Conservation (phyloP, 30 jellyfish, hydroid and myxozoan species). For the Pelagia noctiluca region DNA sequence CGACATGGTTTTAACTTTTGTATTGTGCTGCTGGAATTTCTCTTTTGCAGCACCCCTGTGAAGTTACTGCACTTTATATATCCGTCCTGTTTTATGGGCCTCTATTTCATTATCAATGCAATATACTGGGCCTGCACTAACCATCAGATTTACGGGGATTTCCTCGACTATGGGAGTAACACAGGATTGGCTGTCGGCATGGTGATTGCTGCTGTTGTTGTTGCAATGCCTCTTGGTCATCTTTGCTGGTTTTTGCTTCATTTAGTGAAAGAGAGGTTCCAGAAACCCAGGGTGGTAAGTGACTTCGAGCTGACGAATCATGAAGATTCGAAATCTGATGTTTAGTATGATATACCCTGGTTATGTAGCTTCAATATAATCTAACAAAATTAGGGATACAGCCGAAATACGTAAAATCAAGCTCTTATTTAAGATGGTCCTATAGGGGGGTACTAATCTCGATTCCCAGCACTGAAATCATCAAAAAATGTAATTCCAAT, state of each 20-base stretch:
- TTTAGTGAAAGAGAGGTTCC: conserved; percentile 13
- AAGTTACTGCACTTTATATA: conserved; percentile 75
- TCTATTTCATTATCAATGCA: conserved; percentile 49
- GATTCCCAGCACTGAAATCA: no score
- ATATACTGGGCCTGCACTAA: conserved; percentile 69
- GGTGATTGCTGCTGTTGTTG: conserved; percentile 45
- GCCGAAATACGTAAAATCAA: no score
- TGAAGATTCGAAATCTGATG: no score
- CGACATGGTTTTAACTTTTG: conserved; percentile 84
- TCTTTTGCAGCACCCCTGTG: conserved; percentile 62
- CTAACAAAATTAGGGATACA: no score
- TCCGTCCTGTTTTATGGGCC: conserved; percentile 47
- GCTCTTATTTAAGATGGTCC: no score
- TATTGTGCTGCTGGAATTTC: conserved; percentile 62
- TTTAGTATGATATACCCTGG: no score
- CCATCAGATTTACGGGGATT: conserved; percentile 46
- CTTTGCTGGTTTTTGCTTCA: conserved; percentile 33
- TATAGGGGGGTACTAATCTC: no score
- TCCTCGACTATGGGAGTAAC: conserved; percentile 60
- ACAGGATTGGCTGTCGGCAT: conserved; percentile 67
- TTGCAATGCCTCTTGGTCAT: conserved; percentile 48
- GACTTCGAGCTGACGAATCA: conserved; percentile 1
- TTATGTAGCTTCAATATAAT: no score
- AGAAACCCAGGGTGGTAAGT: background rate
- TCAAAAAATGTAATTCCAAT: no score